Evolutionary conservation across 2,888 invertebrate genomes (phyloP).

Genomic region (Tortrix viridana): DNA sequence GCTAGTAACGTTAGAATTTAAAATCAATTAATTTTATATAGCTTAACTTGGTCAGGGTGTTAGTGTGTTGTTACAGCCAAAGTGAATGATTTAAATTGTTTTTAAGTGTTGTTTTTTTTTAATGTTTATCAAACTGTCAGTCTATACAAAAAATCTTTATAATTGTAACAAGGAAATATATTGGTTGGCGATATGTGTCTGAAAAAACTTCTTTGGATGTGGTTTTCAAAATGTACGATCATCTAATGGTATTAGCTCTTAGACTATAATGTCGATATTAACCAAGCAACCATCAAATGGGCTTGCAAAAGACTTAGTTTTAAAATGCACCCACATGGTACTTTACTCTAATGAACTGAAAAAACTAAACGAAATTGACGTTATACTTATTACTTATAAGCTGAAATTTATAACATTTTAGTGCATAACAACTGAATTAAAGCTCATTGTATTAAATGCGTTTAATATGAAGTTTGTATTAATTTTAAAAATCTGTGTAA

Average conservation of each 20-base stretch:
- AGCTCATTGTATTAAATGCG: conserved; percentile 1
- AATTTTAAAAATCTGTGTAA: not conserved
- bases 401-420: not conserved
- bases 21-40: not conserved
- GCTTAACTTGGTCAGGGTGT: not conserved
- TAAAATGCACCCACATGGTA: conserved; percentile 41
- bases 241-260: conserved; percentile 35
- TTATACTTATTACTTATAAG: not conserved
- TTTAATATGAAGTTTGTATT: not conserved
- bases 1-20: conserved; percentile 24
- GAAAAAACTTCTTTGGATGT: no score
- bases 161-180: no score
- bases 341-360: not conserved
- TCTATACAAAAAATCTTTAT: no score
- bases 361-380: not conserved
- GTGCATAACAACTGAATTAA: not conserved
- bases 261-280: conserved; percentile 42
- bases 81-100: no score
- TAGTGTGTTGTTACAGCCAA: no score
- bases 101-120: no score
- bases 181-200: no score
- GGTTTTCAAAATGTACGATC: no score
- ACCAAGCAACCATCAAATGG: conserved; percentile 76
- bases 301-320: conserved; percentile 61
- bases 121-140: no score